Conservation (phyloP, 2,888 invertebrate species). For the Petrolisthes cinctipes region DNA sequence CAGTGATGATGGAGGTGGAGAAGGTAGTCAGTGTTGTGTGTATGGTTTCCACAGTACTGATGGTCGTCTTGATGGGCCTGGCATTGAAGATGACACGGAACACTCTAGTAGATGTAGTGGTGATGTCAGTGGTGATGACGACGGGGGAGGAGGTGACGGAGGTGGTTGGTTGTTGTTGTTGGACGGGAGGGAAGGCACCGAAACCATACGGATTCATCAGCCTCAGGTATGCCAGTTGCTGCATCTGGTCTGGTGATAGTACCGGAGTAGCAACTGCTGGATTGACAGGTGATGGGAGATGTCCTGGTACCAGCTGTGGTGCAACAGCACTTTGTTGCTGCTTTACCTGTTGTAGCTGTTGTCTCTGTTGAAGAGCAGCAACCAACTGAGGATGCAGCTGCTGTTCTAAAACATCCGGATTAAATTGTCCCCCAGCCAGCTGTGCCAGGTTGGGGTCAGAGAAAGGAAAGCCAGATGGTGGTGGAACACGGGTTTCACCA, state of each 20-base stretch:
- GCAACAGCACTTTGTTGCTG: constrained; percentile 7
- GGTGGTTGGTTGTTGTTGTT: constrained; percentile 77
- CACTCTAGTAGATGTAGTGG: constrained; percentile 74
- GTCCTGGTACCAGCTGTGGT: constrained; percentile 57
- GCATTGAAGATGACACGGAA: constrained; percentile 65
- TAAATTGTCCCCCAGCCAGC: constrained; percentile 78
- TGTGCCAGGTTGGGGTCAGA: constrained; percentile 63
- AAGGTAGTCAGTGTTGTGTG: constrained; percentile 64
- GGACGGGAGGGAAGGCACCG: constrained; percentile 72
- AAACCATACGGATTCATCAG: constrained; percentile 66
- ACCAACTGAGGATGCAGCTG: constrained; percentile 67
- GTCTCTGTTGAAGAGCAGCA: constrained; percentile 44
- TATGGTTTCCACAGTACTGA: constrained; percentile 61
- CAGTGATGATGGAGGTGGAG: constrained; percentile 52
- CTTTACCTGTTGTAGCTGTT: constrained; percentile 23
- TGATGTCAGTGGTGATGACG: constrained; percentile 85
- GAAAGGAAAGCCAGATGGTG: constrained; percentile 63
- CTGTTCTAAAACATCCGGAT: constrained; percentile 79
- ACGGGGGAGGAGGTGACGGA: constrained; percentile 86
- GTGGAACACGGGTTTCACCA: constrained; percentile 58
- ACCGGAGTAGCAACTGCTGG: constrained; percentile 57
- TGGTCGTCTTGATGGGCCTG: constrained; percentile 62
- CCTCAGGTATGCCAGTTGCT: constrained; percentile 78
- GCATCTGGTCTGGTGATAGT: constrained; percentile 79
- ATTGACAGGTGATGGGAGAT: constrained; percentile 39